These are phyloP conservation scores for Anoplolepis gracilipes DNA, from an alignment of 1,140 invertebrate species.

Conservation along the genomic window DNA sequence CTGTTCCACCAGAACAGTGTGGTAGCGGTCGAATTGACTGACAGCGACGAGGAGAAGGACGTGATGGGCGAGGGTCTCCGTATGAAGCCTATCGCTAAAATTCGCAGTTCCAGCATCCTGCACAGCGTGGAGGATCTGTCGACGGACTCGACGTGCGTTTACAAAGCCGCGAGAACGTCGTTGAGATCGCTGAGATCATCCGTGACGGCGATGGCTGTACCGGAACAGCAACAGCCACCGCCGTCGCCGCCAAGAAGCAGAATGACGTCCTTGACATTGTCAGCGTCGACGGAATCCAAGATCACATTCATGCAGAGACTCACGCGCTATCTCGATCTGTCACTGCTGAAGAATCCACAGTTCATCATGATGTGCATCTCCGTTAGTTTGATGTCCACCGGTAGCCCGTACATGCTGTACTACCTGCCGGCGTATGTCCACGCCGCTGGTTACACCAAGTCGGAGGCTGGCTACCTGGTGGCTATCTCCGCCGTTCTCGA, in stretches of 20 bases:
- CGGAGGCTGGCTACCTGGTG: constrained; percentile 90
- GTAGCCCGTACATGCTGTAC: constrained; percentile 91
- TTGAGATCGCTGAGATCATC: constrained; percentile 79
- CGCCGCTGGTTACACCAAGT: constrained; percentile 89
- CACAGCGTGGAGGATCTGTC: constrained; percentile 91
- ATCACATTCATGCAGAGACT: constrained; percentile 80
- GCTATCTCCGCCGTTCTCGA: constrained; percentile 91
- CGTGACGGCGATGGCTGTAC: constrained; percentile 78
- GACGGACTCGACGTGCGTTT: constrained; percentile 91
- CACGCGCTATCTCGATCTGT: constrained; percentile 88
- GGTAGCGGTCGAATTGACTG: constrained; percentile 81
- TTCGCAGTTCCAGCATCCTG: constrained; percentile 89
- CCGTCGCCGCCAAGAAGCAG: constrained; percentile 65
- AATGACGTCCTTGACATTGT: constrained; percentile 22
- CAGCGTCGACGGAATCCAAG: constrained; percentile 60
- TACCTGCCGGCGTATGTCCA: constrained; percentile 91
- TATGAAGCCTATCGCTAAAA: constrained; percentile 87
- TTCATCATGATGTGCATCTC: constrained; percentile 91
- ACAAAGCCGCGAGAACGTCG: constrained; percentile 88
- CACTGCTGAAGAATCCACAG: constrained; percentile 88
- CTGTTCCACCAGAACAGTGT: constrained; percentile 86
- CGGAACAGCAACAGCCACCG: constrained; percentile 64
- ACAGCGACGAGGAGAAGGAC: constrained; percentile 87
- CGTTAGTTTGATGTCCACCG: constrained; percentile 91
- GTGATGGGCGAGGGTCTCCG: constrained; percentile 86